Evolutionary conservation across 2,113 vertebrate species (phyloP), one percentile per base, ranked within the genome.

Genomic region (Nesoenas mayeri): DNA sequence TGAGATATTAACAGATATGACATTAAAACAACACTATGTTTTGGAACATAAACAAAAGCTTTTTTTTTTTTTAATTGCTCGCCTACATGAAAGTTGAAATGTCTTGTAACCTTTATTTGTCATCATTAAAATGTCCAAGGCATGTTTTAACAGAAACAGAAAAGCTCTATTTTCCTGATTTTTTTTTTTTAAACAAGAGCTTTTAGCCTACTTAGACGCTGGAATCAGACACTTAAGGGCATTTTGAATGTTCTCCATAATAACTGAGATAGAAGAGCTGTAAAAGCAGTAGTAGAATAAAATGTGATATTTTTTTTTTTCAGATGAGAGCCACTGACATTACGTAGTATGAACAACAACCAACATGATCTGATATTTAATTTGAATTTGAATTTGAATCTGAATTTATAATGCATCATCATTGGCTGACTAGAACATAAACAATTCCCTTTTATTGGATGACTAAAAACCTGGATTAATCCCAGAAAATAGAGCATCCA

Each of bases 1-100:
- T 96, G 90, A 94, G 90, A 87, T 83, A 88, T 90, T 95, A 97
- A 90, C 64, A 93, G 47, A 94, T 79, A 88, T 3, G 36, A 44
- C 36, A 84, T 83, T 96, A 85, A 85, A 93, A 93, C 38, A 93
- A 56, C 73, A 62, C 50, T 79, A 2, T 72, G 38, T 93, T 97
- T 92, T 84, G 80, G 65, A 88, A 88, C 31, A 60, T 61, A 70
- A 97, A 53, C 71, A 88, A 85, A 94, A 95, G 19, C 5, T 2
- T 31, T 8, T 28, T 61, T 44, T 67, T 69, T 24, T 61, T 44
- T 67, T 69, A 69, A 53, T 84, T 91, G 44, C 85, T 94, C 1
- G 12, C 91, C 85, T 91, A 53, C 47, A n/a, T 75, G 64, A 72
- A 93, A 89, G 72, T 61, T 94, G 32, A 96, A 93, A 50, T 79